These are phyloP conservation scores for Iguana delicatissima DNA, from an alignment of 2,797 vertebrate species.

Conservation along the genomic window DNA sequence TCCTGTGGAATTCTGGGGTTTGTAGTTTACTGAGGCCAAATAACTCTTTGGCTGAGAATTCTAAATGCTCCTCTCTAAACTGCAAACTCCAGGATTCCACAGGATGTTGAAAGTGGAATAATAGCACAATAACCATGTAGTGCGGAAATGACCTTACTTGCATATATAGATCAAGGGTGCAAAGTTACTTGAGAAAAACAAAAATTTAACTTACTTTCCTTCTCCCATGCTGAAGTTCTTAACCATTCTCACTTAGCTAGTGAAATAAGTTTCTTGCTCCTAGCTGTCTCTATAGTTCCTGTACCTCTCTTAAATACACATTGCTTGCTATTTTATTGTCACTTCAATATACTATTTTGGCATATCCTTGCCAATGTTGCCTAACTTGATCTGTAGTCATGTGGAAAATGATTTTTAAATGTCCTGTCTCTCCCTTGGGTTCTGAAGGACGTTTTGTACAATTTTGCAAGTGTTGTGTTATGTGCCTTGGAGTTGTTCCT, in stretches of 20 bases:
- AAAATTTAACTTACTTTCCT: not conserved
- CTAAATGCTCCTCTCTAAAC: too few relatives aligned
- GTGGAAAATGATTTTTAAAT: not conserved
- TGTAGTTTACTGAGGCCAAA: too few relatives aligned
- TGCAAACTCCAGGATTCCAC: too few relatives aligned
- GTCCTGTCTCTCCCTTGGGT: not conserved
- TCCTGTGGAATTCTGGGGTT: too few relatives aligned
- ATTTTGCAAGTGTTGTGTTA: not conserved
- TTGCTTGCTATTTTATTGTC: constrained; percentile 3
- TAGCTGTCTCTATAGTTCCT: not conserved
- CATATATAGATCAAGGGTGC: not conserved
- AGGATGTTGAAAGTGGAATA: too few relatives aligned
- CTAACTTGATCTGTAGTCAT: constrained; percentile 30
- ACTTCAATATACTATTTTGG: not conserved
- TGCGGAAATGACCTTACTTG: not conserved
- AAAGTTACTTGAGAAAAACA: not conserved
- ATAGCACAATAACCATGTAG: too few relatives aligned
- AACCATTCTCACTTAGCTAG: not conserved
- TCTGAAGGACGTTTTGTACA: not conserved
- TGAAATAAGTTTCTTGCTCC: not conserved
- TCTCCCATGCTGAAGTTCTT: not conserved
- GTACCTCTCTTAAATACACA: not conserved
- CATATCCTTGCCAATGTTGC: not conserved
- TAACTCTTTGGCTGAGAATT: too few relatives aligned
- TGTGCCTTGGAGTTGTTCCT: too few relatives aligned